Percentiles rank a stretch among this genome's conserved stretches.
Conservation (phyloP, 1,140 invertebrate genomes). For the Venustaconcha ellipsiformis region DNA sequence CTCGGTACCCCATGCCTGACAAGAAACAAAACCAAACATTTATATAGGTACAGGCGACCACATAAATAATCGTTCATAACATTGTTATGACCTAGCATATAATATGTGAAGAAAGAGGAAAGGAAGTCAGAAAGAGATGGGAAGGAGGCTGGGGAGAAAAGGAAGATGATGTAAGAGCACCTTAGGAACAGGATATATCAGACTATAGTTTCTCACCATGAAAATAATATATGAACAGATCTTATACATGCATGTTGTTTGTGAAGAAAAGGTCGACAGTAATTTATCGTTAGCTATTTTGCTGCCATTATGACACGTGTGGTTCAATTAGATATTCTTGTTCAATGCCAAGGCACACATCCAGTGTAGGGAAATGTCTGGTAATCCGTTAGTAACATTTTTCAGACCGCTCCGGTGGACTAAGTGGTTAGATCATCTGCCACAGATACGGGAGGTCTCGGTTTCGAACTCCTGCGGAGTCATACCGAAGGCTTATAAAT, state of each 20-base stretch:
- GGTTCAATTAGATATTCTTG: no score
- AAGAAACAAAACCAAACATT: neutral
- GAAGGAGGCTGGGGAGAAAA: neutral
- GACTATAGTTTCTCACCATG: no score
- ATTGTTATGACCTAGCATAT: no score
- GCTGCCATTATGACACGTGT: no score
- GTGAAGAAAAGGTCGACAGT: neutral
- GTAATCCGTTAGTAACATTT: no score
- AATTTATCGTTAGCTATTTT: conserved; percentile 7
- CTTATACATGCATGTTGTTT: neutral
- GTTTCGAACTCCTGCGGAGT: no score
- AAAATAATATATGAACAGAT: neutral
- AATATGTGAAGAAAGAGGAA: neutral
- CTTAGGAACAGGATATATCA: neutral
- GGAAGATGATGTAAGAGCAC: neutral
- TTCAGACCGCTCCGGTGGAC: no score
- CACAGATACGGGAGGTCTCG: no score
- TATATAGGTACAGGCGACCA: neutral
- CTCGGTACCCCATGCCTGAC: conserved; percentile 34
- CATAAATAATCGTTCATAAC: neutral
- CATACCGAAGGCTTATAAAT: no score
- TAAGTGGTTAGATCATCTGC: no score
- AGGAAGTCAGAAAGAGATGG: neutral
- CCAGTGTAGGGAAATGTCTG: no score
- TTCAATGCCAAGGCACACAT: no score